Evolutionary conservation across 2,113 vertebrate genomes (phyloP).

Genomic region (Oenanthe oenanthe): DNA sequence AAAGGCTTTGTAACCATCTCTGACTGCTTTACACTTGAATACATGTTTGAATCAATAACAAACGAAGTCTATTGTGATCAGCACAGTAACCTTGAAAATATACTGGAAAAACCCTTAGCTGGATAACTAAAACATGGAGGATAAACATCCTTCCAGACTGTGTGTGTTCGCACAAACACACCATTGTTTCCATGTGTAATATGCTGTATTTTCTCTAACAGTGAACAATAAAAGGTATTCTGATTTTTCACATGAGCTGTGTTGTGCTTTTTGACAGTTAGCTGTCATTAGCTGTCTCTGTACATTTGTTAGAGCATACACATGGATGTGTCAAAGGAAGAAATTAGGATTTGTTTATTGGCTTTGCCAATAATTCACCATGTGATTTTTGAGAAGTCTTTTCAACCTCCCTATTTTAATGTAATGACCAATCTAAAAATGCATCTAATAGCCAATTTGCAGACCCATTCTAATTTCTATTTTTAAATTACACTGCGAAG

Average conservation of each 20-base stretch:
- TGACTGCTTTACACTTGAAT: background rate
- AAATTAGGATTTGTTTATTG: background rate
- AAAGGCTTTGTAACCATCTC: background rate
- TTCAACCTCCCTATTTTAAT: background rate
- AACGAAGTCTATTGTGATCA: background rate
- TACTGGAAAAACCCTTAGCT: background rate
- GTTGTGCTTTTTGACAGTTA: background rate
- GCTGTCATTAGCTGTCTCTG: background rate
- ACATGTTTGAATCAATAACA: background rate
- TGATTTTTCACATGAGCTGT: conserved; percentile 15
- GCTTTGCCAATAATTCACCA: background rate
- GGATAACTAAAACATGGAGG: conserved; percentile 9
- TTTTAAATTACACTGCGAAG: background rate
- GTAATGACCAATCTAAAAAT: conserved; percentile 20
- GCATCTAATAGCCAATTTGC: background rate
- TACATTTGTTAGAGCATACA: background rate
- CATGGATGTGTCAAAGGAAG: background rate
- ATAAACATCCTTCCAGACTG: background rate
- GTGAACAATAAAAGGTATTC: conserved; percentile 69
- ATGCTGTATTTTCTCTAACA: conserved; percentile 37
- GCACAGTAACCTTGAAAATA: background rate
- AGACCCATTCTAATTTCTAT: conserved; percentile 5
- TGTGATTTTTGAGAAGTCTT: background rate
- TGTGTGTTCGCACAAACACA: background rate
- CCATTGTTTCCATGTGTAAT: background rate